Base-by-base conservation (phyloP, 2,888 invertebrate genomes). In the Eupithecia dodoneata region DNA sequence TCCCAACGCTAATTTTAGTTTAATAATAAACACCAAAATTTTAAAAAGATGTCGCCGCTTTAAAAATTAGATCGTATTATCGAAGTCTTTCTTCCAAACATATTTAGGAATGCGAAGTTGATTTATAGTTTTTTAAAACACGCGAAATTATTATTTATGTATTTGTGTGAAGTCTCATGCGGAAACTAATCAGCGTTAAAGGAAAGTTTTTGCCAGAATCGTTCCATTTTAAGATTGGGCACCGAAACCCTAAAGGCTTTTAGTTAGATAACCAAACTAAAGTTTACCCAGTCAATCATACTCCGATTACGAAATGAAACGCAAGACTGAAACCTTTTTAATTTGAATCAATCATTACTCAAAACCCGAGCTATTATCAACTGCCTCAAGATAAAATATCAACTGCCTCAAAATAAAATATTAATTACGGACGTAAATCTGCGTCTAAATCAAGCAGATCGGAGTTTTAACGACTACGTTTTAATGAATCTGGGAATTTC, bases 401-500 rank as follows among this genome's bases (percentile, higher is more conserved):
- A 70, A 70, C 70, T n/a, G 45, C 47, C 63, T 74, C 47, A 79
- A 78, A 76, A 74, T 76, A 76, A 76, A 76, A 76, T 79, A 78
- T 78, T 78, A 79, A 79, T 79, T 76, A 76, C 70, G n/a, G 45
- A 18, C 79, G 80, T 81, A 79, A 82, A 82, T 82, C 81, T 79
- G 76, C 76, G 74, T 74, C 74, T 73, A 76, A 79, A 82, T 79
- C 76, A 79, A 82, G 80, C 76, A 70, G 70, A 78, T 72, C 75
- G 66, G 76, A 79, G 78, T 79, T 78, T 78, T 82, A 81, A 82
- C 71, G 82, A 78, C 75, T 70, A 59, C 18, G 73, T 71, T 81
- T 72, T 76, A 81, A 81, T 79, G 74, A 80, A 82, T 80, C 52
- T 69, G 45, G 69, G 18, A 69, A 47, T 69, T 69, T 69, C 18